Conservation (phyloP, 2,797 vertebrate genomes). For the Fundulus diaphanus region DNA sequence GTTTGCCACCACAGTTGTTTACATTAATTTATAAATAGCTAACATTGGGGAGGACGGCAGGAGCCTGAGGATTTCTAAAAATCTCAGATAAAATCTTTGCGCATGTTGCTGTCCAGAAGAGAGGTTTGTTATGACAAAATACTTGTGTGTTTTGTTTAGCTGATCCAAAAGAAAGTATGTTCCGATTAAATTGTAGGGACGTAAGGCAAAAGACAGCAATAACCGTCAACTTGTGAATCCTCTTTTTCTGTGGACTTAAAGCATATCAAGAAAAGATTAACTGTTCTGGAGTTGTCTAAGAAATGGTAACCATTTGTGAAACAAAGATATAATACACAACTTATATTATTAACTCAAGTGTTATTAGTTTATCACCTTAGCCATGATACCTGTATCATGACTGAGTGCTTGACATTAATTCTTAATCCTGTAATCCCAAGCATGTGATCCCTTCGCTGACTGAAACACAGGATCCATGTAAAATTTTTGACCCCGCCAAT, state of each 20-base stretch:
- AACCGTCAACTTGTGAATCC: neutral
- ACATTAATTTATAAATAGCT: conserved; percentile 43
- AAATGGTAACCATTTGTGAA: neutral
- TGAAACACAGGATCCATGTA: neutral
- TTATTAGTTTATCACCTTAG: neutral
- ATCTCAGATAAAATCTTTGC: neutral
- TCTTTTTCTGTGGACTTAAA: neutral
- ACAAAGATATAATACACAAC: neutral
- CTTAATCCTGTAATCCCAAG: neutral
- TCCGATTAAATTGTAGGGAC: neutral
- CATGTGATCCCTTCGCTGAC: neutral
- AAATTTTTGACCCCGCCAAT: neutral
- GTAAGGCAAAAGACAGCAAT: neutral
- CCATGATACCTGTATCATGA: neutral
- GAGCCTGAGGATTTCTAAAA: conserved; percentile 38
- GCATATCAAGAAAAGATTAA: neutral
- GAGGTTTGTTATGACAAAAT: neutral
- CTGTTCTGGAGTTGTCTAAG: neutral
- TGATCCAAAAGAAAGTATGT: neutral
- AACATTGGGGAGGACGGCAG: conserved; percentile 42
- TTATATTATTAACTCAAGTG: neutral
- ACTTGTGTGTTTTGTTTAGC: neutral
- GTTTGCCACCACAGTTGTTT: conserved; percentile 34
- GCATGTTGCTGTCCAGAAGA: neutral
- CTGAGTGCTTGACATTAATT: neutral